phyloP scores from a whole-genome alignment of 2,797 vertebrate species.

The Parotocinclus haroldoi region DNA sequence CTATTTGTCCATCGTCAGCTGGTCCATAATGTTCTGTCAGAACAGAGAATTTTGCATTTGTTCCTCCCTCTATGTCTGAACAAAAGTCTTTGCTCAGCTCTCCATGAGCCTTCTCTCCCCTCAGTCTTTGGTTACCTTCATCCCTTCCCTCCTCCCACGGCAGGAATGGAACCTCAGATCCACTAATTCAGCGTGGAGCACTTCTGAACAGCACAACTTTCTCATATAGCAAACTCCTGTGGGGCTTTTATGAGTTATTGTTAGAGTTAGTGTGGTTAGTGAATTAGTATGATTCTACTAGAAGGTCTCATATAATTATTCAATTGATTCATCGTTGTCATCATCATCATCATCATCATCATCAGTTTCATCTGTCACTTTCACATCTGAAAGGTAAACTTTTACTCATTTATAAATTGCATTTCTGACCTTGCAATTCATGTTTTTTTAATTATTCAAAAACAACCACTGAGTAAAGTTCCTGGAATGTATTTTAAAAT shows the following conservation, averaged over 20 bases:
- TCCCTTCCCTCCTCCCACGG: constrained; percentile 16
- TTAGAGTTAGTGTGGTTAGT: no score
- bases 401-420: neutral
- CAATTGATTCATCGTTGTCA: constrained; percentile 1
- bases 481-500: no score
- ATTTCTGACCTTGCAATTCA: no score
- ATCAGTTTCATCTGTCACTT: constrained; percentile 10
- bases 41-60: no score
- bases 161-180: neutral
- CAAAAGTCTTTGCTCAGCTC: neutral
- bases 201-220: neutral
- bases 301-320: no score
- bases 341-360: constrained; percentile 8
- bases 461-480: neutral
- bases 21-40: no score
- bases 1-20: no score
- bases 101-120: neutral
- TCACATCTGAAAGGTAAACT: constrained; percentile 31
- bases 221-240: no score
- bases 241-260: no score
- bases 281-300: no score
- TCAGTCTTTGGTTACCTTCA: constrained; percentile 14
- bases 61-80: neutral
- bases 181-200: neutral
- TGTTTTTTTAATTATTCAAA: no score